phyloP scores from a whole-genome alignment of 2,113 vertebrate genomes.

The Thomomys bottae region DNA sequence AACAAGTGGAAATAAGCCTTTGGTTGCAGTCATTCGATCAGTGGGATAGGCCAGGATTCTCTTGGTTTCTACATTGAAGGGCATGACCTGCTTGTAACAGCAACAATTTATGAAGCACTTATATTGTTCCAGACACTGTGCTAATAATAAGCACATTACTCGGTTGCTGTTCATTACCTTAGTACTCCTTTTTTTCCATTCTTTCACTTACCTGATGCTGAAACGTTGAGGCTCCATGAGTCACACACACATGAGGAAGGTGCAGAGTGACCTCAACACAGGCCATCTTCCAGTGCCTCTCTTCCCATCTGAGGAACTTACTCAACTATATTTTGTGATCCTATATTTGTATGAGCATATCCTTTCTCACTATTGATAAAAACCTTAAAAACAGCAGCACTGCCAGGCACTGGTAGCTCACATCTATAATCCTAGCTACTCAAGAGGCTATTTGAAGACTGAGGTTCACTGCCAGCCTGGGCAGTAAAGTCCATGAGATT shows the following conservation, averaged over 20 bases:
- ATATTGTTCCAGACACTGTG: not conserved
- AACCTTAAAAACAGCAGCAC: not conserved
- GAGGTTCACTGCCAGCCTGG: too few relatives aligned
- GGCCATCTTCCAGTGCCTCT: not conserved
- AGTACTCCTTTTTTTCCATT: not conserved
- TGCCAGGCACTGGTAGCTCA: too few relatives aligned
- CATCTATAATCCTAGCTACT: too few relatives aligned
- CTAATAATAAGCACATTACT: not conserved
- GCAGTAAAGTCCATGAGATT: too few relatives aligned
- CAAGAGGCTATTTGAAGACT: too few relatives aligned
- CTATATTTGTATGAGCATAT: conserved; percentile 3
- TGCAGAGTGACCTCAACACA: not conserved
- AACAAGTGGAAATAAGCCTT: not conserved
- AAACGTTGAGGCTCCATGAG: not conserved
- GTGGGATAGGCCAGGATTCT: not conserved
- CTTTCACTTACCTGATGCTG: not conserved
- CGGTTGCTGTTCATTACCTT: not conserved
- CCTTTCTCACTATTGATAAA: not conserved
- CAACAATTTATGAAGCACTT: not conserved
- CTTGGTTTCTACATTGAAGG: not conserved
- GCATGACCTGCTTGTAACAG: not conserved
- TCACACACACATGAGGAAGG: not conserved
- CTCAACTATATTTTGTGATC: not conserved
- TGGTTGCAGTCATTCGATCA: not conserved
- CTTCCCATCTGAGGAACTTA: not conserved